Conservation (phyloP, 2,113 vertebrate species). For the Seriola rivoliana region DNA sequence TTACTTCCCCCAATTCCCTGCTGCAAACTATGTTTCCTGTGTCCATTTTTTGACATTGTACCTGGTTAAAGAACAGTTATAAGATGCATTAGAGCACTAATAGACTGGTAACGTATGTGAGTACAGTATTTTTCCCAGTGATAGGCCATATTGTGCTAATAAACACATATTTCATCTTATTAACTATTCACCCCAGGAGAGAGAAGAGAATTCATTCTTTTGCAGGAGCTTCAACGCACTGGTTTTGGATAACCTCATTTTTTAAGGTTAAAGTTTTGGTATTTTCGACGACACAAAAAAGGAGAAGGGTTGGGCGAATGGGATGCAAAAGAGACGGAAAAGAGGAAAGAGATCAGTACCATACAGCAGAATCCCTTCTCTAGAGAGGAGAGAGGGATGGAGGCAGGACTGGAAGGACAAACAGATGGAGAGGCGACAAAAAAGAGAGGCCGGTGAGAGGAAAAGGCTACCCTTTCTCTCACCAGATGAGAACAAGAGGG, state of each 20-base stretch:
- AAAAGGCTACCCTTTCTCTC: slow-evolving; percentile 58
- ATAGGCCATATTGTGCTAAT: not conserved
- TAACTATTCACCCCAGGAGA: not conserved
- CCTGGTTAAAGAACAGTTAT: not conserved
- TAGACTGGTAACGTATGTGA: not conserved
- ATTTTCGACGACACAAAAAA: not conserved
- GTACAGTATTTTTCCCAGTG: not conserved
- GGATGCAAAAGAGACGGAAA: slow-evolving; percentile 19
- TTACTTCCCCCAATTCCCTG: not conserved
- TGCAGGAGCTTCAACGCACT: not conserved
- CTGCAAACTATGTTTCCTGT: not conserved
- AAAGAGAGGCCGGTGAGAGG: slow-evolving; percentile 54
- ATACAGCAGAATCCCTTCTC: slow-evolving; percentile 69
- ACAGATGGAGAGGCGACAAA: slow-evolving; percentile 70
- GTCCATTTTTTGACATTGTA: not conserved
- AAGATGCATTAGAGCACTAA: not conserved
- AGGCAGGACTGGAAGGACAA: slow-evolving; percentile 69
- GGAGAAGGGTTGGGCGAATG: not conserved
- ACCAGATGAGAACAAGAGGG: slow-evolving; percentile 60
- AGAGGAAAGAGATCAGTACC: slow-evolving; percentile 36
- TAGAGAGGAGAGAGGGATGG: slow-evolving; percentile 61
- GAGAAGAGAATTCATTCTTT: not conserved
- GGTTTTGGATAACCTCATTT: not conserved
- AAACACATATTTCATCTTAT: not conserved
- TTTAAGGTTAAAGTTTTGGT: not conserved